phyloP scores from a whole-genome alignment of 2,888 invertebrate species.

The Trichopoda pennipes region DNA sequence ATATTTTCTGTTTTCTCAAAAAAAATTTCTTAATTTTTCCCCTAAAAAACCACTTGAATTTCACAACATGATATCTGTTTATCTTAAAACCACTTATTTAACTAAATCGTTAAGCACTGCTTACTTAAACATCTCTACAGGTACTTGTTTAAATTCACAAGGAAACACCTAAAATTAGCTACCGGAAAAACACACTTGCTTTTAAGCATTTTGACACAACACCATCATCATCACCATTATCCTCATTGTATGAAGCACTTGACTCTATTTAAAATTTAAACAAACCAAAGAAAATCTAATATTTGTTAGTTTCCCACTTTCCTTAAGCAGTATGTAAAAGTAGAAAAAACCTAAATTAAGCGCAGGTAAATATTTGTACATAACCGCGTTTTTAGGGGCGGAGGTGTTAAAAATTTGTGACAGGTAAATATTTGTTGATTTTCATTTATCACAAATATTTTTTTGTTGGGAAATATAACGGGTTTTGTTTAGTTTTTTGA shows the following conservation, averaged over 20 bases:
- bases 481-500: slow-evolving; percentile 55
- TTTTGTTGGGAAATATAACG: slow-evolving; percentile 46
- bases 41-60: slow-evolving; percentile 40
- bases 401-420: slow-evolving; percentile 62
- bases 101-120: slow-evolving; percentile 27
- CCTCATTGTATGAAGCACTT: slow-evolving; percentile 71
- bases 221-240: slow-evolving; percentile 45
- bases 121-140: slow-evolving; percentile 56
- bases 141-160: slow-evolving; percentile 52
- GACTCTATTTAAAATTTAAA: slow-evolving; percentile 74
- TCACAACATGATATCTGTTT: slow-evolving; percentile 31
- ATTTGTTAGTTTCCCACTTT: slow-evolving; percentile 39
- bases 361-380: slow-evolving; percentile 72
- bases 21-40: background rate
- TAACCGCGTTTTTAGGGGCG: slow-evolving; percentile 7
- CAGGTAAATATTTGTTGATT: slow-evolving; percentile 75
- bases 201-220: slow-evolving; percentile 13
- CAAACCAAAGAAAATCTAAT: slow-evolving; percentile 37
- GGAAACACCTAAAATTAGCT: slow-evolving; percentile 57
- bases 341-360: slow-evolving; percentile 49
- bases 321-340: slow-evolving; percentile 22
- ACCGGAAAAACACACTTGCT: slow-evolving; percentile 48
- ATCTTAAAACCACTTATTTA: slow-evolving; percentile 13
- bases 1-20: slow-evolving; percentile 2
- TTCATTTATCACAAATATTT: slow-evolving; percentile 28